Base-by-base conservation (phyloP, 2,888 invertebrate species). In the Panzeria rudis region DNA sequence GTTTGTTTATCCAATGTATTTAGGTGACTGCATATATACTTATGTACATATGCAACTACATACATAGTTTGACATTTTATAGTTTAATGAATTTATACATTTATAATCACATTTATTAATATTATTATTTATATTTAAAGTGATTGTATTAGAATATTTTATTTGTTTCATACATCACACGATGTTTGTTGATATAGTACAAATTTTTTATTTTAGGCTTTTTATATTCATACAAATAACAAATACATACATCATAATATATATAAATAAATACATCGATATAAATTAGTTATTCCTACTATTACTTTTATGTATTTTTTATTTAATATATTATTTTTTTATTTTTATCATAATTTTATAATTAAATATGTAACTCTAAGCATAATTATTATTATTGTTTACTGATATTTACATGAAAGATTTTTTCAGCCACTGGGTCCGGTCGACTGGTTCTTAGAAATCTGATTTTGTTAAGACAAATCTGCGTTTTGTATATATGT, bases 261-360 rank as follows among this genome's bases (percentile, higher is more conserved):
- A 77, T 47, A 84, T 64, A 80, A 84, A 84, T 80, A 79, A 62
- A 84, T 81, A 84, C 82, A 85, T 62, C 78, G 78, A 85, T 73
- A 85, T 85, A 82, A 81, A 82, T 75, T 82, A 85, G 78, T 82
- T 82, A 82, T 66, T 82, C 52, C 85, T 85, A 85, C 75, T 75
- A 44, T 66, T 85, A 75, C 73, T 79, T 79, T 81, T 54, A 56
- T 66, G 20, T 20, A 50, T 61, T 54, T n/a, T 80, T 72, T 11
- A 15, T 71, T 80, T 35, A 11, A 35, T 32, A 50, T 17, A 3
- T 59, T 64, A 52, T 44, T 64, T 41, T 62, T 29, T 75, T 54
- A 8, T 50, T 15, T 29, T 35, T 61, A 32, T 64, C 25, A 62
- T 61, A 69, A 38, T 56, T 79, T 54, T 79, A 64, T 59, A 59